Evolutionary conservation across 2,113 vertebrate species (phyloP).

Genomic region (Sylvilagus bachmani): DNA sequence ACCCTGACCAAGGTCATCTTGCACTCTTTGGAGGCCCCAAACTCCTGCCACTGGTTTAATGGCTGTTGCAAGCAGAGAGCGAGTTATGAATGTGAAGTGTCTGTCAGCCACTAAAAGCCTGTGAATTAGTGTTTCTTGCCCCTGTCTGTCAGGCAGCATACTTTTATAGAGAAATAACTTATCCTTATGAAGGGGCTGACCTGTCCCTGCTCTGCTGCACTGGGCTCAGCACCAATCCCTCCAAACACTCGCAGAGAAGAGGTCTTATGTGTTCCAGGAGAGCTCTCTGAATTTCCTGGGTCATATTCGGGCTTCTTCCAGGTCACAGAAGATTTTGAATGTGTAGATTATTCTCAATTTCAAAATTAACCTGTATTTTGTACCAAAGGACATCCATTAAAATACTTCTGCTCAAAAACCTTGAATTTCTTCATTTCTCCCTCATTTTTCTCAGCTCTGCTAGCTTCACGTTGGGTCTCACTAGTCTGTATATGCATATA

Average conservation of each 20-base stretch:
- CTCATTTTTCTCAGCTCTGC: background rate
- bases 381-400: background rate
- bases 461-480: background rate
- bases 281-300: background rate
- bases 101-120: conserved; percentile 75
- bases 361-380: conserved; percentile 1
- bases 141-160: conserved; percentile 43
- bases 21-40: background rate
- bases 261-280: background rate
- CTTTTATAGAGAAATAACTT: conserved; percentile 65
- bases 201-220: background rate
- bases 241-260: background rate
- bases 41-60: conserved; percentile 45
- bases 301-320: background rate
- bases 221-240: fast-evolving
- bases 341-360: background rate
- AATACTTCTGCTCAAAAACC: background rate
- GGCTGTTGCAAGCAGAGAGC: background rate
- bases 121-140: conserved; percentile 65
- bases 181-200: conserved; percentile 47
- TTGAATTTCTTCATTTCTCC: background rate
- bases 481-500: background rate
- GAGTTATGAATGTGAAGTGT: conserved; percentile 55
- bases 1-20: conserved; percentile 42
- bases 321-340: background rate